A percentile compares a stretch with the other conserved stretches of the same genome.
phyloP scores from a whole-genome alignment of 1,140 invertebrate genomes.

The Druon quercuslanigerum region DNA sequence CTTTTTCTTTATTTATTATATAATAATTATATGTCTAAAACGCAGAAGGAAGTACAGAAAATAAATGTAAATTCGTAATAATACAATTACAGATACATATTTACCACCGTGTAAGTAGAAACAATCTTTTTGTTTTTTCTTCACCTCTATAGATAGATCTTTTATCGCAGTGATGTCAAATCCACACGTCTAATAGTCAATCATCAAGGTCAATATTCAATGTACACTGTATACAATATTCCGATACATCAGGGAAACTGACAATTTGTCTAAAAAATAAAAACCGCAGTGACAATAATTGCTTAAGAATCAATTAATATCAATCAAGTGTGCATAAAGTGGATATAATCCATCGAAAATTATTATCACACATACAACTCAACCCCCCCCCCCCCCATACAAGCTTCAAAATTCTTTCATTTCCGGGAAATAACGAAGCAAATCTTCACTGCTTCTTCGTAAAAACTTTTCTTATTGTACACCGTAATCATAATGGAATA shows the following conservation, averaged over 20 bases:
- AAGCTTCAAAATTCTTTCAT: not conserved
- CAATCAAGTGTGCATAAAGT: not conserved
- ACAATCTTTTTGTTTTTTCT: not conserved
- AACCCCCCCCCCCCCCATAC: too few relatives aligned
- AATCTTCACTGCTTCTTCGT: not conserved
- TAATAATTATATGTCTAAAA: conserved; percentile 29
- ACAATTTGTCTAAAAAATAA: not conserved
- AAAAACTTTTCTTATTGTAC: conserved; percentile 12
- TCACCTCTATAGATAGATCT: not conserved
- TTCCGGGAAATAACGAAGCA: not conserved
- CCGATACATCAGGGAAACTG: not conserved
- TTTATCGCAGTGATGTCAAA: conserved; percentile 11
- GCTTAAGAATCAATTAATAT: not conserved
- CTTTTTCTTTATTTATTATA: conserved; percentile 2
- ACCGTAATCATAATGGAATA: conserved; percentile 10
- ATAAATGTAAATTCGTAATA: conserved; percentile 26
- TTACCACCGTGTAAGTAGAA: conserved; percentile 11
- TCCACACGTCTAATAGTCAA: conserved; percentile 2
- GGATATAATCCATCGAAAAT: not conserved
- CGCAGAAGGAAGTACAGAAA: conserved; percentile 25
- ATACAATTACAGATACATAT: conserved; percentile 15
- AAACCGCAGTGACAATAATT: not conserved
- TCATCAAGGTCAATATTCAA: conserved; percentile 10
- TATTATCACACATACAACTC: not conserved
- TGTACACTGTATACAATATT: conserved; percentile 26